Evolutionary conservation across 2,113 vertebrate genomes (phyloP).

Genomic region (Cyanoramphus novaezelandiae): DNA sequence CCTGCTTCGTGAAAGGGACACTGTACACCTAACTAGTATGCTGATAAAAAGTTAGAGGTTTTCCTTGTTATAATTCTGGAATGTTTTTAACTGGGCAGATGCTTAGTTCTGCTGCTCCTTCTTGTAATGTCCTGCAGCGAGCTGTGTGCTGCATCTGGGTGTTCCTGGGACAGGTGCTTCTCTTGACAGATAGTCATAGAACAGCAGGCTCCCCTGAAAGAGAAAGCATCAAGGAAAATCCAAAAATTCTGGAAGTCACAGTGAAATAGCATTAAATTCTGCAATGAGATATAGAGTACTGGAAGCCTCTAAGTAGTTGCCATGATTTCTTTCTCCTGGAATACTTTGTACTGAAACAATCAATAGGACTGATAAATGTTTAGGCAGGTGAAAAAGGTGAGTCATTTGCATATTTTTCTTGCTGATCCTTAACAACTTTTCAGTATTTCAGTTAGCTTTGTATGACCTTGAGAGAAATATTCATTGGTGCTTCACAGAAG

Average conservation of each 20-base stretch:
- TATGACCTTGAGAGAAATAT: background rate
- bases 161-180: background rate
- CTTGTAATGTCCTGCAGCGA: rapidly evolving
- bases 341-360: background rate
- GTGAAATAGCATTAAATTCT: background rate
- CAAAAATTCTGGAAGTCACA: background rate
- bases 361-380: background rate
- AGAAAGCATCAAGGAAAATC: background rate
- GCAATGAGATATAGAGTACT: background rate
- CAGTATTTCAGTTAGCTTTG: background rate
- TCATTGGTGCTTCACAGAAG: background rate
- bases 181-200: background rate
- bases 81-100: background rate
- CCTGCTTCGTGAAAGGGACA: background rate
- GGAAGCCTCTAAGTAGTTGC: background rate
- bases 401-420: background rate
- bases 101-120: background rate
- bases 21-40: background rate
- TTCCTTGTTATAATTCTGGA: background rate
- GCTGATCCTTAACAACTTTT: background rate
- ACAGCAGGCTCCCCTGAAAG: background rate
- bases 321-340: background rate
- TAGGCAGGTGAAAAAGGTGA: background rate
- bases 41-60: background rate
- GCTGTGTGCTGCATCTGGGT: rapidly evolving